A percentile compares a stretch with the other conserved stretches of the same genome.
These are phyloP conservation scores for Drosophila stalkeri DNA, from an alignment of 2,888 invertebrate species.

Conservation along the genomic window DNA sequence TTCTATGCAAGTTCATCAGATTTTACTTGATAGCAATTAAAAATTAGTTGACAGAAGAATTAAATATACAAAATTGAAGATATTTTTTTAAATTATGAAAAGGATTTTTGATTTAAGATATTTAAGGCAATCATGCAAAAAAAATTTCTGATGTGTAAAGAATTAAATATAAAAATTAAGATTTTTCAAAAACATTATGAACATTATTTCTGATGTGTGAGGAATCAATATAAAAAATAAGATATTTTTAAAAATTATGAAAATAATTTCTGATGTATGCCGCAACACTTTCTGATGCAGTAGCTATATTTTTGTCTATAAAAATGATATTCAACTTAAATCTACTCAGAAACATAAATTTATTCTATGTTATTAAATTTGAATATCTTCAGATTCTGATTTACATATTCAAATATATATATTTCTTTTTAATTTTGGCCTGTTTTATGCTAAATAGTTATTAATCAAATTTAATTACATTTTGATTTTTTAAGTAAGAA, in stretches of 20 bases:
- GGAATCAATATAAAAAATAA: background rate
- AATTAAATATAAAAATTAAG: background rate
- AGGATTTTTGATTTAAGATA: no score
- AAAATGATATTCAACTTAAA: background rate
- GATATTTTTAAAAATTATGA: background rate
- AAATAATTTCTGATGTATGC: background rate
- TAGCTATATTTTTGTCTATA: background rate
- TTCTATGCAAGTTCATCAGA: background rate
- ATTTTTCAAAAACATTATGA: background rate
- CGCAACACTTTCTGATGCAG: background rate
- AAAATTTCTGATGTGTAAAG: no score
- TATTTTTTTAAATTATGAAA: background rate
- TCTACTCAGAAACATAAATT: background rate
- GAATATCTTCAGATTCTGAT: background rate
- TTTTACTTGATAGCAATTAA: background rate
- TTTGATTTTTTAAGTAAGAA: background rate
- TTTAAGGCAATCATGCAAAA: no score
- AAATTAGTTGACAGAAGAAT: background rate
- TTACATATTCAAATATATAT: background rate
- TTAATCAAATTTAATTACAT: background rate
- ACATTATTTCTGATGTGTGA: no score
- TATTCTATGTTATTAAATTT: background rate
- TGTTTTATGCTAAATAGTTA: background rate
- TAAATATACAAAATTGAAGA: background rate
- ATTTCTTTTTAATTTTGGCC: no score